phyloP scores from a whole-genome alignment of 2,888 invertebrate genomes.

The Ommatoiulus sabulosus region DNA sequence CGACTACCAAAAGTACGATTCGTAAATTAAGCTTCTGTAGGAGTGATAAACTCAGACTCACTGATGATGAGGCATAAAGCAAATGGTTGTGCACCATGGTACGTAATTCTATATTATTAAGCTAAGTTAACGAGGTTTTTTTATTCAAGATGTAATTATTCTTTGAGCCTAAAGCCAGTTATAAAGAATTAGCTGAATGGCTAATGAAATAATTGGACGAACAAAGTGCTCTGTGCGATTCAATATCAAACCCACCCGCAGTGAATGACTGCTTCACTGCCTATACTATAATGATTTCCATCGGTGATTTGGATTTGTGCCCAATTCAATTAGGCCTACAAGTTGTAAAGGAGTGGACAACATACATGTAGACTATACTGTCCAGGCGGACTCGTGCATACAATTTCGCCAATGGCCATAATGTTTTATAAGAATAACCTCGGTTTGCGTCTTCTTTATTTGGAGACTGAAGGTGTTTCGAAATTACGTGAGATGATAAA shows the following conservation, averaged over 20 bases:
- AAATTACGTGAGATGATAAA: not conserved
- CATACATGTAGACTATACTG: not conserved
- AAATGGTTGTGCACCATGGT: too few species aligned
- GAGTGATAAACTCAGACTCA: too few species aligned
- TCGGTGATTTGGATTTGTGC: not conserved
- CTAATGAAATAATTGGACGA: not conserved
- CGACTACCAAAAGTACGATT: too few species aligned
- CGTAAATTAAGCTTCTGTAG: too few species aligned
- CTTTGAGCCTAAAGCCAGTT: not conserved
- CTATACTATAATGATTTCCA: not conserved
- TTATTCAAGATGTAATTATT: not conserved
- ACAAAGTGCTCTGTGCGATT: not conserved
- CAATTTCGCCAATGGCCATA: constrained; percentile 10
- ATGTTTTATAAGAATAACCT: constrained; percentile 26
- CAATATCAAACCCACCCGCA: not conserved
- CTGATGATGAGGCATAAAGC: too few species aligned
- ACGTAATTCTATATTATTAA: not conserved
- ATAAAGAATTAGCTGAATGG: not conserved
- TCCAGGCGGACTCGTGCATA: not conserved
- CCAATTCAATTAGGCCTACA: not conserved
- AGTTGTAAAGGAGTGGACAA: not conserved
- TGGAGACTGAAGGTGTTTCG: not conserved
- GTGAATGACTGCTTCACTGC: not conserved
- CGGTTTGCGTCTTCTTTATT: not conserved
- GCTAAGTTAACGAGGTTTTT: not conserved